phyloP scores from a whole-genome alignment of 2,113 vertebrate genomes.

The Fukomys damarensis region DNA sequence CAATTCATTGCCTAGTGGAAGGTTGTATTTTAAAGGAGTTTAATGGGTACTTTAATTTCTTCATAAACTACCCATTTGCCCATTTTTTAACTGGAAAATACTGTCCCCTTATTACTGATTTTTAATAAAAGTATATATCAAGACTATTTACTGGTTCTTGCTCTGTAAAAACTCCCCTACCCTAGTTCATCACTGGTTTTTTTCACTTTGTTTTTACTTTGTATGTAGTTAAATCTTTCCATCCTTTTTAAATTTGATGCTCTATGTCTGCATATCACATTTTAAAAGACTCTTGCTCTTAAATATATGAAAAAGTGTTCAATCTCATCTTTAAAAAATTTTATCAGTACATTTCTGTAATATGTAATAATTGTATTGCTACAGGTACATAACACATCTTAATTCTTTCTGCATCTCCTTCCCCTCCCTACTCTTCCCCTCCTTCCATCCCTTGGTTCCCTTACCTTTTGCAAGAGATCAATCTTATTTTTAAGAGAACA shows the following conservation, averaged over 20 bases:
- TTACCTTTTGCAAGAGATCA: not conserved
- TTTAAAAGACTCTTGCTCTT: slow-evolving; percentile 29
- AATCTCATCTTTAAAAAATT: not conserved
- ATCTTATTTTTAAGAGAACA: slow-evolving; percentile 62
- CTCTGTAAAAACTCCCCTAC: not conserved
- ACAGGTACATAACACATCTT: not conserved
- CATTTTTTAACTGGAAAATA: not conserved
- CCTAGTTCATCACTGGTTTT: slow-evolving; percentile 5
- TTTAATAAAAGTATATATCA: slow-evolving; percentile 40
- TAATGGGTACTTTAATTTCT: slow-evolving; percentile 45
- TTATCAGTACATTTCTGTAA: not conserved
- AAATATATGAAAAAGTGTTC: slow-evolving; percentile 27
- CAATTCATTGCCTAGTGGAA: not conserved
- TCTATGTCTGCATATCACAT: not conserved
- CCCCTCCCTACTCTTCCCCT: too few species aligned
- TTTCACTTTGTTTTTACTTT: slow-evolving; percentile 36
- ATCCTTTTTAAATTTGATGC: slow-evolving; percentile 26
- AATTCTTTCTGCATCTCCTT: not conserved
- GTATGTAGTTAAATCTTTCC: slow-evolving; percentile 20
- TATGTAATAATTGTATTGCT: not conserved
- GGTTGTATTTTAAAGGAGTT: slow-evolving; percentile 11
- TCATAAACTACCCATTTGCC: slow-evolving; percentile 31
- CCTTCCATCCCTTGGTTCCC: not conserved
- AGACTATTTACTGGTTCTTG: slow-evolving; percentile 2
- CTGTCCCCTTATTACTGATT: not conserved